Evolutionary conservation across 2,797 vertebrate genomes (phyloP).

Genomic region (Acanthurus leucopareius): DNA sequence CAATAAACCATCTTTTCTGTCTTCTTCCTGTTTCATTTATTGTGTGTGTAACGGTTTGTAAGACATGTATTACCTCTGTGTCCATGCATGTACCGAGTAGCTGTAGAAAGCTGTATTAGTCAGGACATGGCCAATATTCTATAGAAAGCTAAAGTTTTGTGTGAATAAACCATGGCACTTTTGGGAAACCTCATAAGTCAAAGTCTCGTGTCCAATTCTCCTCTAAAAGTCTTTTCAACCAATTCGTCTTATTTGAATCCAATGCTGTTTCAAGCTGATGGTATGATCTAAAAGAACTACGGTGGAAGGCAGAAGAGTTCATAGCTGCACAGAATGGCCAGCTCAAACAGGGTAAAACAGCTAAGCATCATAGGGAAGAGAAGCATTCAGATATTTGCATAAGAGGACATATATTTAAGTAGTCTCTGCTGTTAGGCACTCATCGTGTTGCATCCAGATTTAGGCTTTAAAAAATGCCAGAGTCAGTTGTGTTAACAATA

Average conservation of each 20-base stretch:
- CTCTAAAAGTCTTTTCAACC: neutral
- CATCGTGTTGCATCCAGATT: neutral
- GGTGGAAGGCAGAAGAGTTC: neutral
- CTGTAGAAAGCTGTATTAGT: constrained; percentile 49
- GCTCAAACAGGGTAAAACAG: neutral
- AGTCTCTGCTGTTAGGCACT: neutral
- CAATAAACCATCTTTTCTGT: constrained; percentile 50
- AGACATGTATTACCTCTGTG: constrained; percentile 48
- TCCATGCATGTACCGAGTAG: constrained; percentile 47
- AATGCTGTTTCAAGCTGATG: too few relatives aligned
- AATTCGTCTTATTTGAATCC: constrained; percentile 3
- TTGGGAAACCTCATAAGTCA: constrained; percentile 15
- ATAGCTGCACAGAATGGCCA: neutral
- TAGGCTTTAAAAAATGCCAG: neutral
- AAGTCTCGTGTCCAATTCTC: constrained; percentile 19
- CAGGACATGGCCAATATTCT: constrained; percentile 34
- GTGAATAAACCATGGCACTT: too few relatives aligned
- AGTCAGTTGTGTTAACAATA: neutral
- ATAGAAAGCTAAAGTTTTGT: constrained; percentile 42
- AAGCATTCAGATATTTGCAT: neutral
- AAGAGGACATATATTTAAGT: too few relatives aligned
- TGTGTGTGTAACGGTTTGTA: constrained; percentile 32
- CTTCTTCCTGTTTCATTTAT: constrained; percentile 60
- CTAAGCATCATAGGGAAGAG: neutral
- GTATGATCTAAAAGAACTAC: neutral